Evolutionary conservation across 1,140 invertebrate species (phyloP).

Genomic region (Drosophila saltans): DNA sequence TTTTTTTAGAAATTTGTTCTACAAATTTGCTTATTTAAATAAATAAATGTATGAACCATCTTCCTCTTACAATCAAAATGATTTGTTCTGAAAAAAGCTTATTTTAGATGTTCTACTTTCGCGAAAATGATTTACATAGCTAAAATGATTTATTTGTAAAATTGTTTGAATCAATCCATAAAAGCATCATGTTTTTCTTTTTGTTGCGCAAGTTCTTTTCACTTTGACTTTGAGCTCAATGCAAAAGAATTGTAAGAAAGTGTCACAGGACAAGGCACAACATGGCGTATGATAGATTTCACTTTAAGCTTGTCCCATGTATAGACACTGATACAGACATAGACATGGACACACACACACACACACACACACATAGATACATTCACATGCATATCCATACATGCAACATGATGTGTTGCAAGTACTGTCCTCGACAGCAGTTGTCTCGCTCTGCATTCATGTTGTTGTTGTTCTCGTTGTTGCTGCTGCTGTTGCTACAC

Average conservation of each 20-base stretch:
- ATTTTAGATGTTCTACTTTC: too few relatives aligned
- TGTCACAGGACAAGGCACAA: conserved; percentile 31
- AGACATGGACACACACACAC: conserved; percentile 38
- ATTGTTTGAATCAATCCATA: conserved; percentile 31
- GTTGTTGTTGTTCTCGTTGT: conserved; percentile 25
- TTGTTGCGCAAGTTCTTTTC: too few relatives aligned
- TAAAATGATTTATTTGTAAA: too few relatives aligned
- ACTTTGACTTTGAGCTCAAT: too few relatives aligned
- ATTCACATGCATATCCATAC: not conserved
- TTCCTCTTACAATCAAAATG: too few relatives aligned
- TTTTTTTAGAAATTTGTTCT: too few relatives aligned
- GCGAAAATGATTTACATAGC: too few relatives aligned
- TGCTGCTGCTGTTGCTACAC: conserved; percentile 53
- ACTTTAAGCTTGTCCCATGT: conserved; percentile 41
- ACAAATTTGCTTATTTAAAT: too few relatives aligned
- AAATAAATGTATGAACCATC: too few relatives aligned
- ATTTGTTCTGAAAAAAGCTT: too few relatives aligned
- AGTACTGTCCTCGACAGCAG: conserved; percentile 32
- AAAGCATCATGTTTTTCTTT: not conserved
- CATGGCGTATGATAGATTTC: conserved; percentile 72
- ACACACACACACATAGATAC: conserved; percentile 31
- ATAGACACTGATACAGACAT: conserved; percentile 30
- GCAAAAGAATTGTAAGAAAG: not conserved
- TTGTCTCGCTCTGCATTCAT: conserved; percentile 23
- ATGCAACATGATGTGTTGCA: conserved; percentile 56